These are phyloP conservation scores for Trissolcus brochymenae DNA, from an alignment of 2,888 invertebrate genomes.

Conservation along the genomic window DNA sequence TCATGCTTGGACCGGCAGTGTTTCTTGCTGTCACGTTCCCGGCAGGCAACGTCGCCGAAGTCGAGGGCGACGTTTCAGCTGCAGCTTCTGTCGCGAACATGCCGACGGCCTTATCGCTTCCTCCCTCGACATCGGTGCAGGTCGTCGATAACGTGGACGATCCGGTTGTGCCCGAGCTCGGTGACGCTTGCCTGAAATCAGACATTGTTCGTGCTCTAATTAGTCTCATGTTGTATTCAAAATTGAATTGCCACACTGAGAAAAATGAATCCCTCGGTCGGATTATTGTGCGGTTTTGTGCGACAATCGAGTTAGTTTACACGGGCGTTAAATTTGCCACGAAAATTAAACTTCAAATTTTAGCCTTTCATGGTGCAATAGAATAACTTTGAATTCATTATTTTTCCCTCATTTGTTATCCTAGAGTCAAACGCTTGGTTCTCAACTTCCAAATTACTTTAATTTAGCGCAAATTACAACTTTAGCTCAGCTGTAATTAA, in stretches of 20 bases:
- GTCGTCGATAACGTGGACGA: slow-evolving; percentile 71
- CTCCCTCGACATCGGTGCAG: slow-evolving; percentile 67
- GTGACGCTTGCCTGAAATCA: slow-evolving; percentile 74
- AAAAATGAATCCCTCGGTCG: background rate
- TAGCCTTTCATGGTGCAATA: background rate
- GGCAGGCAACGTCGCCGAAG: slow-evolving; percentile 58
- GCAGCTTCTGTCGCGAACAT: slow-evolving; percentile 69
- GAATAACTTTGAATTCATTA: too few relatives aligned
- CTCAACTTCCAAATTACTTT: too few relatives aligned
- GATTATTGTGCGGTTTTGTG: too few relatives aligned
- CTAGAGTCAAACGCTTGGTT: too few relatives aligned
- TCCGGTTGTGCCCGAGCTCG: slow-evolving; percentile 73
- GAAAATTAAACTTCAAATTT: slow-evolving; percentile 1
- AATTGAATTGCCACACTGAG: background rate
- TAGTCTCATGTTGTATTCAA: background rate
- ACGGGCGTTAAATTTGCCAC: too few relatives aligned
- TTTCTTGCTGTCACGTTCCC: slow-evolving; percentile 29
- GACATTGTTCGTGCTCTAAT: background rate
- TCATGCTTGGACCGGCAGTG: slow-evolving; percentile 57
- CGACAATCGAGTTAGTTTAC: too few relatives aligned
- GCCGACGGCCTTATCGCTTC: slow-evolving; percentile 62
- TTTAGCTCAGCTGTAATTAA: too few relatives aligned
- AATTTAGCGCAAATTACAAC: too few relatives aligned
- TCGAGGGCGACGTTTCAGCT: slow-evolving; percentile 63
- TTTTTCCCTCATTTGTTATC: too few relatives aligned